phyloP scores from a whole-genome alignment of 2,797 vertebrate species.

The Brachyrhaphis roseni region DNA sequence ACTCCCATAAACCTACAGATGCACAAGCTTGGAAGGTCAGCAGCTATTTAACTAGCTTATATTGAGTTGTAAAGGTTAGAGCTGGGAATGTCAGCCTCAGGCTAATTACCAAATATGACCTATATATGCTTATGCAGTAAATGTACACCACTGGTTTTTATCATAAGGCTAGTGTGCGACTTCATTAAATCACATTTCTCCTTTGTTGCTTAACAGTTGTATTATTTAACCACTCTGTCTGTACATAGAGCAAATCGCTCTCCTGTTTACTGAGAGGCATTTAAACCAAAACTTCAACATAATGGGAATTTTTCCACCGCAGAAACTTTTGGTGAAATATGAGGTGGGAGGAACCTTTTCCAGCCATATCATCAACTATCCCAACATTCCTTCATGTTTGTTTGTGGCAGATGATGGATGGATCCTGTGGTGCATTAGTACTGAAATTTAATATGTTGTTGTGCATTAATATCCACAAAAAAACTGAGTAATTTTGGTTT shows the following conservation, averaged over 20 bases:
- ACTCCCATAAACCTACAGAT: background rate
- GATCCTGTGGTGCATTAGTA: background rate
- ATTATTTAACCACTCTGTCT: background rate
- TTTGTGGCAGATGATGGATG: background rate
- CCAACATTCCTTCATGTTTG: background rate
- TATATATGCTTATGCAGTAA: conserved; percentile 7
- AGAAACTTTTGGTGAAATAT: background rate
- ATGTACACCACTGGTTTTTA: conserved; percentile 12
- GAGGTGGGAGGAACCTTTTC: background rate
- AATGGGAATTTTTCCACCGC: background rate
- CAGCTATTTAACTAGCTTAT: conserved; percentile 28
- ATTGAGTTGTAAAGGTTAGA: conserved; percentile 22
- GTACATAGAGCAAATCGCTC: background rate
- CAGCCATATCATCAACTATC: background rate
- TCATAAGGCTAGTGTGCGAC: background rate
- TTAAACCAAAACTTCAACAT: background rate
- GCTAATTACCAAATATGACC: conserved; percentile 33
- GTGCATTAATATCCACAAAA: background rate
- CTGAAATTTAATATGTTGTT: background rate
- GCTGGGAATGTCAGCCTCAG: conserved; percentile 12
- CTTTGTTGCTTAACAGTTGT: background rate
- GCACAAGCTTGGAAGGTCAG: conserved; percentile 21
- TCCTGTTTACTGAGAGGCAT: background rate
- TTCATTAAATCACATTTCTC: conserved; percentile 2
- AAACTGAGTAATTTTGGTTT: too few relatives aligned